Percentiles rank a stretch among this genome's conserved stretches.
Evolutionary conservation across 1,140 invertebrate genomes (phyloP).

Genomic region (Rhagoletis pomonella): DNA sequence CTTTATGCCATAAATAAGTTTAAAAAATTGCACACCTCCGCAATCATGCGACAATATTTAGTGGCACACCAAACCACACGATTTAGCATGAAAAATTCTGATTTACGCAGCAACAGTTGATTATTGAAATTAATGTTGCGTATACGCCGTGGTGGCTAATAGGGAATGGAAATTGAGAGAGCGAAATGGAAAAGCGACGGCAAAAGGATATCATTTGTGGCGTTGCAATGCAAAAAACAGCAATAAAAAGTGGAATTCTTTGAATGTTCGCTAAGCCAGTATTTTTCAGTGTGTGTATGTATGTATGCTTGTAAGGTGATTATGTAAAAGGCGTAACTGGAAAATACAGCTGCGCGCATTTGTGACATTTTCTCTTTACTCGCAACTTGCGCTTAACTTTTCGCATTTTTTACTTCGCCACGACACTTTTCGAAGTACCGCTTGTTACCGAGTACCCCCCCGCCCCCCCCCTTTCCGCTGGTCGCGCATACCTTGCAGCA

Average conservation of each 20-base stretch:
- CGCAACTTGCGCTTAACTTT: not conserved
- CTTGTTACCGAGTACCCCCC: too few relatives aligned
- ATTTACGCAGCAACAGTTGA: not conserved
- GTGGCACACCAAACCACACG: not conserved
- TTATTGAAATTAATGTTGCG: slow-evolving; percentile 42
- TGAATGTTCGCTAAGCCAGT: not conserved
- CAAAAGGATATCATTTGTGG: too few relatives aligned
- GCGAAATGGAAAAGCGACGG: not conserved
- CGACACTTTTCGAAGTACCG: not conserved
- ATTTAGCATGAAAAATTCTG: not conserved
- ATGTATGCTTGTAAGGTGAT: not conserved
- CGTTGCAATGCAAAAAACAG: not conserved
- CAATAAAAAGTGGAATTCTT: not conserved
- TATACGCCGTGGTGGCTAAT: slow-evolving; percentile 4
- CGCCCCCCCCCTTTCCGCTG: too few relatives aligned
- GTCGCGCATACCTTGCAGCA: slow-evolving; percentile 5
- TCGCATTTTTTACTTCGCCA: not conserved
- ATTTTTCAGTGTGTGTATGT: not conserved
- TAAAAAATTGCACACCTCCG: too few relatives aligned
- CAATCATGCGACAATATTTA: not conserved
- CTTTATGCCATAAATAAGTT: too few relatives aligned
- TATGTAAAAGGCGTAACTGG: not conserved
- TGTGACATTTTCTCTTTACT: not conserved
- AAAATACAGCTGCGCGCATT: not conserved
- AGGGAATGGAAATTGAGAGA: too few relatives aligned